phyloP scores from a whole-genome alignment of 2,113 vertebrate genomes.

The Himantopus leucocephalus region DNA sequence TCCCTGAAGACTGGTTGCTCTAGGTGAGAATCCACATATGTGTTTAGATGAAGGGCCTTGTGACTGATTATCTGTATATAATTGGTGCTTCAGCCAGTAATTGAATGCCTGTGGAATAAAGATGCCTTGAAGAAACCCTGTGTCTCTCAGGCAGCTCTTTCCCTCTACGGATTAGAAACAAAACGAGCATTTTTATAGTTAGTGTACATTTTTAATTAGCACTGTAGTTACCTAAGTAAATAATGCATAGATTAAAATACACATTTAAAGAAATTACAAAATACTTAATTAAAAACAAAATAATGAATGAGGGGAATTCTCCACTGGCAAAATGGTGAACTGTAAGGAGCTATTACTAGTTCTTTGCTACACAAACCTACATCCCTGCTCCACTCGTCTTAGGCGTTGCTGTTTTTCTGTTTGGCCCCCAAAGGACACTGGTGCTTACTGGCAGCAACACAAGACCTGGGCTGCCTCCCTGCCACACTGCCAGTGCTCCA shows the following conservation, averaged over 20 bases:
- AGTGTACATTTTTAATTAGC: conserved; percentile 30
- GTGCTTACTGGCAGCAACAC: neutral
- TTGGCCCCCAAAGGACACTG: neutral
- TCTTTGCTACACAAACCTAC: neutral
- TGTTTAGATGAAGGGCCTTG: neutral
- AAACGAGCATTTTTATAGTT: conserved; percentile 7
- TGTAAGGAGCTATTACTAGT: neutral
- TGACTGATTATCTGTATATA: conserved; percentile 18
- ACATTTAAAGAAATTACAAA: conserved; percentile 31
- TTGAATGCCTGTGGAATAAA: conserved; percentile 1
- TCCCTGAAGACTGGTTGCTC: neutral
- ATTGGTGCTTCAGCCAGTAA: conserved; percentile 35
- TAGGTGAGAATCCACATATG: neutral
- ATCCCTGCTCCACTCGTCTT: neutral
- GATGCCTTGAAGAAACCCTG: neutral
- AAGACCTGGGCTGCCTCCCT: neutral
- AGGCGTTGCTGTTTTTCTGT: neutral
- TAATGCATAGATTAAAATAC: conserved; percentile 32
- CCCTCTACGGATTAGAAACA: conserved; percentile 18
- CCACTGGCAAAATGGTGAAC: neutral
- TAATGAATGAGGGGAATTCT: neutral
- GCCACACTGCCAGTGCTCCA: fast-evolving
- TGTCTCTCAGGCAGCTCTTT: neutral
- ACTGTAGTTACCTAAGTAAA: conserved; percentile 7
- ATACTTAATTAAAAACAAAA: conserved; percentile 22